Percentiles rank a stretch among this genome's conserved stretches.
phyloP scores from a whole-genome alignment of 1,140 invertebrate genomes.

The Caenorhabditis brenneri region DNA sequence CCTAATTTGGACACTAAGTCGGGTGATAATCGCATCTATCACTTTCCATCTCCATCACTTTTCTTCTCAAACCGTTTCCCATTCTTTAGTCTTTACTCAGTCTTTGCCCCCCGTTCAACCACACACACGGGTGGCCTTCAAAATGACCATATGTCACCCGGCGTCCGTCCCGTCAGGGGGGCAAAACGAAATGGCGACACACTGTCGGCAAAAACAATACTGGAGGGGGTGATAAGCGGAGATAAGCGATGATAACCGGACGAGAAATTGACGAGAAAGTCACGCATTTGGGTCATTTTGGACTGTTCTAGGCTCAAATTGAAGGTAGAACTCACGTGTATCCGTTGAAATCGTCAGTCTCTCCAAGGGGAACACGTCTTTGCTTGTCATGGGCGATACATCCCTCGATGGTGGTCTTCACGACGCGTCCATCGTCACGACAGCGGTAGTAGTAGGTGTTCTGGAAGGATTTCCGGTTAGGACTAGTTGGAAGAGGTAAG shows the following conservation, averaged over 20 bases:
- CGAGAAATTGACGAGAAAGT: no score
- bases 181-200: neutral
- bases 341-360: slow-evolving; percentile 58
- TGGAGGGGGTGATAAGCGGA: neutral
- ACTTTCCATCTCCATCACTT: slow-evolving; percentile 30
- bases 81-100: slow-evolving; percentile 21
- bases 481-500: no score
- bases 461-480: neutral
- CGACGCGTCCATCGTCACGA: slow-evolving; percentile 48
- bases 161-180: neutral
- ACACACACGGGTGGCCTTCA: neutral
- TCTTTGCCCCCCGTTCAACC: neutral
- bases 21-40: neutral
- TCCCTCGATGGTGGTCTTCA: slow-evolving; percentile 53
- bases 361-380: slow-evolving; percentile 51
- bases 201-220: slow-evolving; percentile 29
- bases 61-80: neutral
- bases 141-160: slow-evolving; percentile 33
- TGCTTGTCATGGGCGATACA: slow-evolving; percentile 57
- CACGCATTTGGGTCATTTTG: no score
- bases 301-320: no score
- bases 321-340: slow-evolving; percentile 60
- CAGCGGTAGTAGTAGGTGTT: slow-evolving; percentile 58
- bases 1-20: neutral
- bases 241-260: neutral